Base-by-base conservation (phyloP, 2,888 invertebrate genomes). In the Hirtodrosophila trivittata region DNA sequence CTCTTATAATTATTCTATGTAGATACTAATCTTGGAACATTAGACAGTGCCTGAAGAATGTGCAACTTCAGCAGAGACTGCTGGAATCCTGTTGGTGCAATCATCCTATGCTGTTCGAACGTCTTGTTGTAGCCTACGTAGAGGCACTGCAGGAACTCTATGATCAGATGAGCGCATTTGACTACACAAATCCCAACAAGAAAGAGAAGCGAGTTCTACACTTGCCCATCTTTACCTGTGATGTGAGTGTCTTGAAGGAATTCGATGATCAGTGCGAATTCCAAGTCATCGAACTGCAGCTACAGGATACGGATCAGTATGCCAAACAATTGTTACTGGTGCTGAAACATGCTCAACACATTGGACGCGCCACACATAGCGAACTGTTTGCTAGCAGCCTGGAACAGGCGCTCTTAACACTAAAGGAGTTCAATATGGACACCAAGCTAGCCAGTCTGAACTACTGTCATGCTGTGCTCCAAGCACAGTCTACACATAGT, bases 71-170 rank as follows among this genome's bases (percentile, higher is more conserved):
- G 32, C 85, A 86, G 21, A 88, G 88, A 32, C 77, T 90, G 9
- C 69, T 90, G 0, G 77, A 77, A 1, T 89, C 90, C 1, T 89
- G 89, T 30, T 71, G 88, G 37, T 68, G 83, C 3, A 89, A 90
- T 62, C 87, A 89, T 39, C 77, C 87, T 1, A 76, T 82, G 43
- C 73, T 90, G 1, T 90, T 81, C 35, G 75, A 86, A 41, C 64
- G 71, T 0, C 62, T 89, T 0, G 60, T 88, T 0, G 14, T 54
- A 3, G 80, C 77, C 26, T 90, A 89, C 32, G 56, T 86, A 1
- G 46, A 66, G n/a, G 87, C 81, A 10, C 65, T 89, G 12, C 75
- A 78, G 9, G 69, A 82, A 28, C 51, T 88, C 0, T 66, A 76
- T 14, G 67, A 56, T 8, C 68, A 69, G 9, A 54, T 83, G 21